phyloP scores from a whole-genome alignment of 2,113 vertebrate genomes.

The Tonatia bakeri region DNA sequence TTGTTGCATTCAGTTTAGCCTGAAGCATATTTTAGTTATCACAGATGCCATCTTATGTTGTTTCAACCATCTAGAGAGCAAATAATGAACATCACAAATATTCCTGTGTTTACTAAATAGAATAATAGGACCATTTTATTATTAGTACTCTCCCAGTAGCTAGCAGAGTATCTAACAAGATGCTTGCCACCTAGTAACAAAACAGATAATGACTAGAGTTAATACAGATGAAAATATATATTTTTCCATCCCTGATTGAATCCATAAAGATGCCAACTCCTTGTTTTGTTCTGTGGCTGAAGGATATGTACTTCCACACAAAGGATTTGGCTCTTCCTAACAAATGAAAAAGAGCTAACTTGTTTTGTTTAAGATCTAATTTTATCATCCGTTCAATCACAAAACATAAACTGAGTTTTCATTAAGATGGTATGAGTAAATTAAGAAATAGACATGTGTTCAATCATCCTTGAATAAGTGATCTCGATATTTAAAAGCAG shows the following conservation, averaged over 20 bases:
- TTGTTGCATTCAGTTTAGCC: neutral
- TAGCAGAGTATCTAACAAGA: neutral
- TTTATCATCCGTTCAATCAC: slow-evolving; percentile 31
- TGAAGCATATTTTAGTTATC: neutral
- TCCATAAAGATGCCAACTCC: neutral
- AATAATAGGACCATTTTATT: neutral
- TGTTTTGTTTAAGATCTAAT: slow-evolving; percentile 19
- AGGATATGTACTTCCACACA: neutral
- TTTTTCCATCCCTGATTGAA: neutral
- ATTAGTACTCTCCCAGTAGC: neutral
- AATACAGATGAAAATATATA: neutral
- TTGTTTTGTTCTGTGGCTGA: neutral
- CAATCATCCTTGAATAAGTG: slow-evolving; percentile 45
- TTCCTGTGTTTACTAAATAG: neutral
- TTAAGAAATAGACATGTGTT: slow-evolving; percentile 45
- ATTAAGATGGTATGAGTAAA: slow-evolving; percentile 47
- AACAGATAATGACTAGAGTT: neutral
- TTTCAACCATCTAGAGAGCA: neutral
- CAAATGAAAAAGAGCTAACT: neutral
- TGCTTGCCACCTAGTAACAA: neutral
- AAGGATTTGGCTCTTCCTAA: neutral
- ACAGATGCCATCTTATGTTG: neutral
- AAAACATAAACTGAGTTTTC: neutral
- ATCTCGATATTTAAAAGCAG: slow-evolving; percentile 51
- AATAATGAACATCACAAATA: neutral